These are phyloP conservation scores for Zaprionus lineosus DNA, from an alignment of 2,888 invertebrate genomes.

Conservation along the genomic window DNA sequence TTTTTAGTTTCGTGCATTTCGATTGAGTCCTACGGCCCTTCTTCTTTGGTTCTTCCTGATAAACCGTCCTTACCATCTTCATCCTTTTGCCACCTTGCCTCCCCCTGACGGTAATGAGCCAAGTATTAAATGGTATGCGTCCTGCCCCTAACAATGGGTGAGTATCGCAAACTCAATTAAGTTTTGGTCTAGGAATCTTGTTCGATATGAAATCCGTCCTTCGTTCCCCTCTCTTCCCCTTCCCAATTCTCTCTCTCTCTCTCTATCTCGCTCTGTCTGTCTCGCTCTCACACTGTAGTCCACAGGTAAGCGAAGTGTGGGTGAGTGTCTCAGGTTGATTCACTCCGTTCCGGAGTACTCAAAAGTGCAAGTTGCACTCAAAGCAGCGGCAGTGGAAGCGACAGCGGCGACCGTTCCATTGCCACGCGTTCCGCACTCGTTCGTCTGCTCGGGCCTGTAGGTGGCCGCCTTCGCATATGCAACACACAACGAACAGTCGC, in stretches of 20 bases:
- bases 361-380: conserved; percentile 52
- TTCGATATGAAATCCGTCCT: conserved; percentile 1
- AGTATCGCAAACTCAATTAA: conserved; percentile 60
- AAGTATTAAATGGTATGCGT: conserved; percentile 57
- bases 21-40: too few relatives aligned
- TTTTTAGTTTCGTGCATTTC: too few relatives aligned
- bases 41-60: too few relatives aligned
- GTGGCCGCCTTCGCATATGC: conserved; percentile 31
- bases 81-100: conserved; percentile 31
- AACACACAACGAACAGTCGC: conserved; percentile 54
- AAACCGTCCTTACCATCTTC: conserved; percentile 11
- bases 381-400: conserved; percentile 12
- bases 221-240: background rate
- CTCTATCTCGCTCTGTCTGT: background rate
- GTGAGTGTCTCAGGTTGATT: background rate
- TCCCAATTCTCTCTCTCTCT: background rate
- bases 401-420: conserved; percentile 30
- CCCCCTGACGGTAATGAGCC: conserved; percentile 46
- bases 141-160: conserved; percentile 10
- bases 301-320: background rate
- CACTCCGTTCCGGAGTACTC: conserved; percentile 30
- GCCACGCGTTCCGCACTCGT: conserved; percentile 34
- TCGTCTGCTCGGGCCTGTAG: conserved; percentile 9
- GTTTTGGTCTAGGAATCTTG: conserved; percentile 45
- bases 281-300: background rate